These are phyloP conservation scores for Cavia porcellus DNA, from an alignment of 2,113 vertebrate species.

Conservation along the genomic window DNA sequence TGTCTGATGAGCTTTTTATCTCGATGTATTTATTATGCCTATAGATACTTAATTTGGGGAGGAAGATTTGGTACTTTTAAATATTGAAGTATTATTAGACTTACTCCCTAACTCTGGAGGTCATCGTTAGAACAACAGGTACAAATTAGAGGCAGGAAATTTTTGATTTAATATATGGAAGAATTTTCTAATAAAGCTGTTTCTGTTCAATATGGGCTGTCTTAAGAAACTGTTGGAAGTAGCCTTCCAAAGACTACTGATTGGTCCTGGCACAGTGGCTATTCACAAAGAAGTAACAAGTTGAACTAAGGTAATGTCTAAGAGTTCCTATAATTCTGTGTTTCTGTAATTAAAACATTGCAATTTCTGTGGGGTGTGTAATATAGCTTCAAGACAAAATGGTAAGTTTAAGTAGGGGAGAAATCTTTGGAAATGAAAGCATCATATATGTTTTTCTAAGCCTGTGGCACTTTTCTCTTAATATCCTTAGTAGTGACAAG, in stretches of 20 bases:
- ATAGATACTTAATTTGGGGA: not conserved
- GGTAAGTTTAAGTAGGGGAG: not conserved
- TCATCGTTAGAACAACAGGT: not conserved
- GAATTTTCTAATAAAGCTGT: constrained; percentile 11
- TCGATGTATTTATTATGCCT: not conserved
- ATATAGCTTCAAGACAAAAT: not conserved
- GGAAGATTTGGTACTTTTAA: not conserved
- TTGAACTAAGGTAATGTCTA: constrained; percentile 13
- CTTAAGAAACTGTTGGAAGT: constrained; percentile 18
- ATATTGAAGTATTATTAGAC: not conserved
- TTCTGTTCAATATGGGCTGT: not conserved
- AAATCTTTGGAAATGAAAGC: not conserved
- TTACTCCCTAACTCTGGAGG: not conserved
- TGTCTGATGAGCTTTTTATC: not conserved
- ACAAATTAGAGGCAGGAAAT: not conserved
- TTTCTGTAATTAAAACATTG: constrained; percentile 36
- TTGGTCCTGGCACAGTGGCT: not conserved
- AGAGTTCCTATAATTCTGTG: constrained; percentile 38
- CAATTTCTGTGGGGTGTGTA: not conserved
- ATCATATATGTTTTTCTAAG: not conserved
- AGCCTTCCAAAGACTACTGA: not conserved
- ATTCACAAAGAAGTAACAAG: not conserved
- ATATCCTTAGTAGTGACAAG: not conserved
- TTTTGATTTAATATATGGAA: not conserved
- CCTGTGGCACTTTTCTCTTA: constrained; percentile 18